phyloP scores from a whole-genome alignment of 53 echinoderm and acorn worm species.

The Paracentrotus lividus region DNA sequence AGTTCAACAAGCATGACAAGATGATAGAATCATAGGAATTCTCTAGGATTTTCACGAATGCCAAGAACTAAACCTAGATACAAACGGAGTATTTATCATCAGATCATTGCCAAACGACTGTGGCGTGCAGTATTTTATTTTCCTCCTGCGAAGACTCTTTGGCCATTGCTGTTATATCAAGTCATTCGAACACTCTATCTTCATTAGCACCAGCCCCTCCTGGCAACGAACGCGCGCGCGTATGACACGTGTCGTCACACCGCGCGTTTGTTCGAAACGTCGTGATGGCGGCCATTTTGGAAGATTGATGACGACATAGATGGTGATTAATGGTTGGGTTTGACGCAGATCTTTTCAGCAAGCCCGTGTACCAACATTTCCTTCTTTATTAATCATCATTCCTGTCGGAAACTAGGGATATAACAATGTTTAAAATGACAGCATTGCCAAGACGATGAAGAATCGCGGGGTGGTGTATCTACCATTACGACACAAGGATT shows the following conservation, averaged over 20 bases:
- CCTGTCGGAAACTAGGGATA: background rate
- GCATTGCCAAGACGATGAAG: too few species aligned
- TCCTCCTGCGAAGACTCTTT: background rate
- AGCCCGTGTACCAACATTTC: background rate
- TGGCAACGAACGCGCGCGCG: constrained; percentile 29
- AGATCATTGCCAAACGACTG: background rate
- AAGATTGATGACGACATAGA: constrained; percentile 52
- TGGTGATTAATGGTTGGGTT: constrained; percentile 55
- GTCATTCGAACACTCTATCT: constrained; percentile 46
- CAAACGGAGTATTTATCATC: background rate
- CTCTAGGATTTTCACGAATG: too few species aligned
- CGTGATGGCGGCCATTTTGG: background rate
- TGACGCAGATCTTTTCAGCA: background rate
- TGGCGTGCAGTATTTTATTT: background rate
- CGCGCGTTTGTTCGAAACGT: constrained; percentile 46
- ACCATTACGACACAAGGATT: too few species aligned
- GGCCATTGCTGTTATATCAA: background rate
- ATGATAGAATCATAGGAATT: too few species aligned
- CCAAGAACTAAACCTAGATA: too few species aligned
- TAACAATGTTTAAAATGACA: background rate
- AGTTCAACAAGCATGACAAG: too few species aligned
- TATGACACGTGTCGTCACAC: background rate
- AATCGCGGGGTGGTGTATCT: background rate
- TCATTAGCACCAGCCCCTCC: constrained; percentile 38
- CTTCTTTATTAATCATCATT: constrained; percentile 8